Percentiles rank a stretch among this genome's conserved stretches.
These are phyloP conservation scores for Lysandra bellargus DNA, from an alignment of 2,888 invertebrate genomes.

Conservation along the genomic window DNA sequence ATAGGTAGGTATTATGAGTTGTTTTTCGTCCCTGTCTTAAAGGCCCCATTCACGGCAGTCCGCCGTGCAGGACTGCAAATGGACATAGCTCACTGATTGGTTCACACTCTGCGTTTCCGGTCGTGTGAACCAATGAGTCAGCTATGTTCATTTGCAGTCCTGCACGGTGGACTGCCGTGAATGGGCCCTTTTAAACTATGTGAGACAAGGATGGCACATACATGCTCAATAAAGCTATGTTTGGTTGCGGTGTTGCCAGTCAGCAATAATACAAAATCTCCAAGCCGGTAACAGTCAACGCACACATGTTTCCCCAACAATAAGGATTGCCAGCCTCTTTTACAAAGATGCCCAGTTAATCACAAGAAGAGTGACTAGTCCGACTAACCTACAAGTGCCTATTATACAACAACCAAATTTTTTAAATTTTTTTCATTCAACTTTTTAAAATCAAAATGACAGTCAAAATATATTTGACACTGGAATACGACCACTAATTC, in stretches of 20 bases:
- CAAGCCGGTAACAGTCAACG: background rate
- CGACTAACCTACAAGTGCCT: slow-evolving; percentile 49
- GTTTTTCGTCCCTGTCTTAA: background rate
- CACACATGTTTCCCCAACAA: background rate
- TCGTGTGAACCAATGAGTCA: too few relatives aligned
- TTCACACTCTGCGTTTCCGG: too few relatives aligned
- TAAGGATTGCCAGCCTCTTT: slow-evolving; percentile 1
- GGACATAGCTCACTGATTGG: too few relatives aligned
- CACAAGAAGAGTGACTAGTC: background rate
- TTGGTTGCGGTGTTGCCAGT: background rate
- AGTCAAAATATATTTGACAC: slow-evolving; percentile 40
- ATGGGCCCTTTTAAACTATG: background rate
- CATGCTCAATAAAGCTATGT: background rate
- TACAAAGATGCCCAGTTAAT: slow-evolving; percentile 5
- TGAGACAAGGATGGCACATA: background rate
- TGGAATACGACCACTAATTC: slow-evolving; percentile 42
- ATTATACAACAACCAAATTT: slow-evolving; percentile 72
- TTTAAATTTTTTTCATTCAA: slow-evolving; percentile 39
- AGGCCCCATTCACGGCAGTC: too few relatives aligned
- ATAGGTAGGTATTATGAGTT: background rate
- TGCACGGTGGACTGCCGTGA: too few relatives aligned
- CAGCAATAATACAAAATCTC: background rate
- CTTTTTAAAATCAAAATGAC: slow-evolving; percentile 39
- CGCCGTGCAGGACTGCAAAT: too few relatives aligned
- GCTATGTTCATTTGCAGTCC: too few relatives aligned